A percentile compares a stretch with the other conserved stretches of the same genome.
phyloP scores from a whole-genome alignment of 2,797 vertebrate species.

The Glossophaga mutica region DNA sequence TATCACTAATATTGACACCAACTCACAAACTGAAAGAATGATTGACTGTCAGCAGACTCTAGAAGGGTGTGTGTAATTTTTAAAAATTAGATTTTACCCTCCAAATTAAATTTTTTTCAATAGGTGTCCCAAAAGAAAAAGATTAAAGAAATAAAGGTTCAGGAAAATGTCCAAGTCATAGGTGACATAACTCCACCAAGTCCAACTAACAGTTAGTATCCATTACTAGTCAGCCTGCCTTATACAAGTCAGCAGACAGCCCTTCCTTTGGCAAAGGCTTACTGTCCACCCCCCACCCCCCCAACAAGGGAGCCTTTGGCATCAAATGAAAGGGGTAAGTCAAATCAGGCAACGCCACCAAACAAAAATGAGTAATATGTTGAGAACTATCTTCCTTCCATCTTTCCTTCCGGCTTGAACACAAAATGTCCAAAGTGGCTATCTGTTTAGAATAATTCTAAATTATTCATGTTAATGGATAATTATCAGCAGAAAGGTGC shows the following conservation, averaged over 20 bases:
- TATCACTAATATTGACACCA: background rate
- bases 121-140: background rate
- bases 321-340: conserved; percentile 50
- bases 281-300: background rate
- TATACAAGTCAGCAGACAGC: background rate
- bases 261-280: conserved; percentile 35
- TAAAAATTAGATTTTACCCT: conserved; percentile 16
- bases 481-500: conserved; percentile 54
- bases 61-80: background rate
- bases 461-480: conserved; percentile 72
- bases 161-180: conserved; percentile 1
- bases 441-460: conserved; percentile 53
- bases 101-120: conserved; percentile 31
- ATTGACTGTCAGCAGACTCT: background rate
- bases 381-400: conserved; percentile 26
- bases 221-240: background rate
- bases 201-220: conserved; percentile 16
- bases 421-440: background rate
- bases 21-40: conserved; percentile 45
- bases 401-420: conserved; percentile 28
- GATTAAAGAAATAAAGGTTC: conserved; percentile 4
- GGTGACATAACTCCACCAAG: conserved; percentile 6
- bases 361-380: conserved; percentile 23
- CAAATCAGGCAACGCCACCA: background rate
- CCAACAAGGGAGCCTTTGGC: background rate